phyloP scores from a whole-genome alignment of 2,113 vertebrate species.

The Progne subis region DNA sequence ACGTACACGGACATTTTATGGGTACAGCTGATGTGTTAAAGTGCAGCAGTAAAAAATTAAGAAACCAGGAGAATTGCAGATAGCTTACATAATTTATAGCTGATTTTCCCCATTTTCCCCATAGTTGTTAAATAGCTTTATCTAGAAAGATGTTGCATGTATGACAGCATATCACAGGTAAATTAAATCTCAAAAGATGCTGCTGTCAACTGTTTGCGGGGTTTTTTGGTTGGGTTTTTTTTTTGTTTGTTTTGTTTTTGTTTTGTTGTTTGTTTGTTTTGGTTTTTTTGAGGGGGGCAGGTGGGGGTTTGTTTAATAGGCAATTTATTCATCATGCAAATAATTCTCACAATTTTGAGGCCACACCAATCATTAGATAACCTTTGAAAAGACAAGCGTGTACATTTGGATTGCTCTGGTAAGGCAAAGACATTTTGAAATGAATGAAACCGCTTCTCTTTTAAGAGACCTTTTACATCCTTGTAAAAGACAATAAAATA shows the following conservation, averaged over 20 bases:
- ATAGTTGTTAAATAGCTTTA: slow-evolving; percentile 16
- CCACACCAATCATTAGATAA: not conserved
- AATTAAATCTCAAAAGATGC: not conserved
- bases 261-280: not conserved
- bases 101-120: slow-evolving; percentile 21
- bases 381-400: not conserved
- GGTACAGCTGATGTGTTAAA: not conserved
- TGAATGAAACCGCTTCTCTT: not conserved
- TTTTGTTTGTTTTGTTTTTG: not conserved
- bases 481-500: slow-evolving; percentile 45
- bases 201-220: not conserved
- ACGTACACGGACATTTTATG: not conserved
- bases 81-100: not conserved
- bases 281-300: not conserved
- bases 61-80: not conserved
- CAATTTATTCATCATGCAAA: not conserved
- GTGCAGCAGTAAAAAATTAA: slow-evolving; percentile 1
- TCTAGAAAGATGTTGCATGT: not conserved
- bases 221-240: not conserved
- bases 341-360: not conserved
- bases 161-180: not conserved
- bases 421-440: slow-evolving; percentile 3
- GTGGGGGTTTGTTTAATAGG: not conserved
- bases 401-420: not conserved
- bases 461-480: slow-evolving; percentile 35